phyloP scores from a whole-genome alignment of 2,888 invertebrate species.

The Listrodromus nycthemerus region DNA sequence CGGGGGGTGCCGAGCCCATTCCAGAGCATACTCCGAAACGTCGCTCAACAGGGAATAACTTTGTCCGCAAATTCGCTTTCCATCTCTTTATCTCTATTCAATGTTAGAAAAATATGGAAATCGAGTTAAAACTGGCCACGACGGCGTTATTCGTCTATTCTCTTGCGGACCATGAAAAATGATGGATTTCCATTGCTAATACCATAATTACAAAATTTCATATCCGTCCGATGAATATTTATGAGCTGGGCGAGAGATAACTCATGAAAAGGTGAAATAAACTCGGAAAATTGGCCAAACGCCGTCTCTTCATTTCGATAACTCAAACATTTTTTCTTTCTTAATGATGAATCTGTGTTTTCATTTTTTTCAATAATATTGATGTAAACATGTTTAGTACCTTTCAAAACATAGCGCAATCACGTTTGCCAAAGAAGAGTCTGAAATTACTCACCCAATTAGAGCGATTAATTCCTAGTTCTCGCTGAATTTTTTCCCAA shows the following conservation, averaged over 20 bases:
- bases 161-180: neutral
- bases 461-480: neutral
- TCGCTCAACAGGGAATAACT: constrained; percentile 39
- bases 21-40: neutral
- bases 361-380: neutral
- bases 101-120: constrained; percentile 35
- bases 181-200: constrained; percentile 25
- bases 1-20: constrained; percentile 22
- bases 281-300: neutral
- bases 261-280: neutral
- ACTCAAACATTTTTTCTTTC: neutral
- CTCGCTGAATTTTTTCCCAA: neutral
- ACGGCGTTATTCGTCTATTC: neutral
- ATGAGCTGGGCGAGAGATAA: neutral
- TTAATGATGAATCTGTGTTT: neutral
- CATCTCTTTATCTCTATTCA: constrained; percentile 4
- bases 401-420: neutral
- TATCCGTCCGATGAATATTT: constrained; percentile 28
- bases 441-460: neutral
- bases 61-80: constrained; percentile 32
- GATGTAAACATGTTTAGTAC: neutral
- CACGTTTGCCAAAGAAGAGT: neutral
- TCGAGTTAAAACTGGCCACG: constrained; percentile 11
- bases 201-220: constrained; percentile 29
- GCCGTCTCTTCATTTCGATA: neutral